Evolutionary conservation across 2,888 invertebrate species (phyloP), one percentile per base, ranked within the genome.

Genomic region (Antheraea yamamai): DNA sequence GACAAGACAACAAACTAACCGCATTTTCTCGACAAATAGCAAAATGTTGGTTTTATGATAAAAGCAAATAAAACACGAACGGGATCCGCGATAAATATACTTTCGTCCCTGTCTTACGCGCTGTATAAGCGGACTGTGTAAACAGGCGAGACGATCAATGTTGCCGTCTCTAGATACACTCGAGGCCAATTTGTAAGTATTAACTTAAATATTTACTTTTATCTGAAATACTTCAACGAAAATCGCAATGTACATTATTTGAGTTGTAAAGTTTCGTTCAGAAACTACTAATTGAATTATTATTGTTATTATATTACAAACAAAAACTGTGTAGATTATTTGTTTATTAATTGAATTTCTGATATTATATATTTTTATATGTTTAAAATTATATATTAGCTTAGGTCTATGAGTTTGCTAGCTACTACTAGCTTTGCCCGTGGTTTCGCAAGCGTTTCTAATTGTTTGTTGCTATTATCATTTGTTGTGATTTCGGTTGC

Each of bases 61-160:
- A 88, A 83, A 85, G 86, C 87, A 91, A 92, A 92, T 84, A 91
- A 81, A 81, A 86, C 80, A 81, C 77, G 83, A 83, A 83, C 80
- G 82, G 84, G 86, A 87, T 88, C 88, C 81, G 87, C 86, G 85
- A 91, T 93, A 92, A 91, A 92, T 92, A 92, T 85, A 83, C 83
- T 87, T 87, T 89, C 90, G 91, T 91, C 89, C 89, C 80, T 79
- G 80, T 87, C 87, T 89, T 90, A 92, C 91, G 88, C 87, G 82
- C 81, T 84, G 82, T 85, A 85, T 87, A 88, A 89, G 85, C 87
- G 85, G 77, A 81, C 84, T 86, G 85, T 83, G 81, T 84, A 91
- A 88, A 90, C 85, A 85, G 77, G 76, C 78, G 74, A 75, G 79
- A 78, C 71, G 72, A 75, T 78, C 75, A 76, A 77, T 78, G 77